Evolutionary conservation across 53 echinoderm and acorn worm species (phyloP).

Genomic region (Zoroaster sp.): DNA sequence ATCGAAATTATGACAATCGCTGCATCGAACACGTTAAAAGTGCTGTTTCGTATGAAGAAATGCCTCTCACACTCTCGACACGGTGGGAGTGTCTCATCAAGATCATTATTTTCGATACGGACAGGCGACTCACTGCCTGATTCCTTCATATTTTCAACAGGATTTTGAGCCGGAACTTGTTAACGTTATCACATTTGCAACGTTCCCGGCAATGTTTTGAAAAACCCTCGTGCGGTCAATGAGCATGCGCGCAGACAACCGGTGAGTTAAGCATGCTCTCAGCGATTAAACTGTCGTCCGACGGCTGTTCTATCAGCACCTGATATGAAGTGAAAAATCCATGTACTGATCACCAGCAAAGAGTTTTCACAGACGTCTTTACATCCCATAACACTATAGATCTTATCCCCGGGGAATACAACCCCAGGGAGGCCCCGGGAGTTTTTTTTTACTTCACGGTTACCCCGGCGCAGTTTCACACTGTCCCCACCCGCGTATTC

Average conservation of each 20-base stretch:
- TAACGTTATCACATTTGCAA: neutral
- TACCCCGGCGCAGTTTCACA: no score
- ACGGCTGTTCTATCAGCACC: no score
- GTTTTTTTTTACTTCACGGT: no score
- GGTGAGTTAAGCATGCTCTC: no score
- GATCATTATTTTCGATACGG: slow-evolving; percentile 36
- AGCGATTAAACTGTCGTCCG: no score
- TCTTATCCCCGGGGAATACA: no score
- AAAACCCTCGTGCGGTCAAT: neutral
- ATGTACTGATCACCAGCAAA: no score
- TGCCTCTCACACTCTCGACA: slow-evolving; percentile 78
- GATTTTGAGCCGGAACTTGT: neutral
- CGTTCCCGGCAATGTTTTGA: slow-evolving; percentile 12
- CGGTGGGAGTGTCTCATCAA: slow-evolving; percentile 71
- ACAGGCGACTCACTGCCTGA: neutral
- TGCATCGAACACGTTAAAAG: slow-evolving; percentile 83
- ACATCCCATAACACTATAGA: no score
- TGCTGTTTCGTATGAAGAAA: slow-evolving; percentile 63
- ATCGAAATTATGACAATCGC: slow-evolving; percentile 80
- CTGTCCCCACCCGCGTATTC: no score
- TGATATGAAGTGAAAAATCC: no score
- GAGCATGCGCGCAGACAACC: slow-evolving; percentile 1
- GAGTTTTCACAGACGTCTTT: no score
- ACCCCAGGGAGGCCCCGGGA: no score
- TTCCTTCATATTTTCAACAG: neutral